A percentile compares a stretch with the other conserved stretches of the same genome.
Conservation (phyloP, 2,888 invertebrate species). For the Cancer borealis region DNA sequence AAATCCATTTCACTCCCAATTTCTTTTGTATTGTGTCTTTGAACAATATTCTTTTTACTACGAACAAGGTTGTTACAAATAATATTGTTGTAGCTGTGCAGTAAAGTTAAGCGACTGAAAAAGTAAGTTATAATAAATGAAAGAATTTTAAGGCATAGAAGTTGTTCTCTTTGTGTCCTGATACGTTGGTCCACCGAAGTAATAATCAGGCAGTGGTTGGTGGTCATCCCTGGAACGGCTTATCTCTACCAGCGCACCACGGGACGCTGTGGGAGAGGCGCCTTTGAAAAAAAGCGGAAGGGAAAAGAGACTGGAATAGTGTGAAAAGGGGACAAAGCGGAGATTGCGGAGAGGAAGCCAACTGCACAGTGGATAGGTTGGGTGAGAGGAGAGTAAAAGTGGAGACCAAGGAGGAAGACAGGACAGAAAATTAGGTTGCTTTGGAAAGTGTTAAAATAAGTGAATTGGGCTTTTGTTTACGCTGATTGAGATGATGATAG, state of each 20-base stretch:
- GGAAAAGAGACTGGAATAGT: conserved; percentile 3
- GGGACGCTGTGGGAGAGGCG: background rate
- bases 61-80: no score
- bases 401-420: background rate
- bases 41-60: background rate
- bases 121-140: no score
- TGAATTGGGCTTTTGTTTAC: no score
- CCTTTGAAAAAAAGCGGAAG: background rate
- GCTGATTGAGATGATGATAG: no score
- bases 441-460: no score
- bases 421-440: background rate
- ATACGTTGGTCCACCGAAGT: background rate
- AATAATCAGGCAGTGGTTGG: background rate
- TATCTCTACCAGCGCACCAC: background rate
- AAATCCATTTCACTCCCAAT: background rate
- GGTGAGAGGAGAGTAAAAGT: background rate
- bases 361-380: no score
- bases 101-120: no score
- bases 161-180: no score
- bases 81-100: no score
- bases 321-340: background rate
- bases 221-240: background rate
- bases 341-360: background rate
- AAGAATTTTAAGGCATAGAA: no score
- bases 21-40: background rate